These are phyloP conservation scores for Zaprionus nigranus DNA, from an alignment of 1,140 invertebrate genomes.

Conservation along the genomic window DNA sequence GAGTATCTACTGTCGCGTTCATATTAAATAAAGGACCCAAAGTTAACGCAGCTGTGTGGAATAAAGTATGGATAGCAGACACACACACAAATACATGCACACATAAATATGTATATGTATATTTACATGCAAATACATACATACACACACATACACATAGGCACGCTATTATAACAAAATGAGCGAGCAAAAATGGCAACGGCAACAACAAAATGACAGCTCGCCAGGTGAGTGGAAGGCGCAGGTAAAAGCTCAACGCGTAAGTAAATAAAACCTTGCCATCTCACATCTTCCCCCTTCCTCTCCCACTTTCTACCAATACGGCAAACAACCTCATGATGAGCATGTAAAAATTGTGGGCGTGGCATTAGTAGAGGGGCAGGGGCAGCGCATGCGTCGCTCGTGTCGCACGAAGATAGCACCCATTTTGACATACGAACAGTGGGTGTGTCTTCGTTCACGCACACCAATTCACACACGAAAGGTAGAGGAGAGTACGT, in stretches of 20 bases:
- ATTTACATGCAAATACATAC: slow-evolving; percentile 5
- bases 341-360: slow-evolving; percentile 52
- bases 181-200: slow-evolving; percentile 68
- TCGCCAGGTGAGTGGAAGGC: slow-evolving; percentile 62
- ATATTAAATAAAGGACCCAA: slow-evolving; percentile 66
- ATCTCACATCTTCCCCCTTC: not conserved
- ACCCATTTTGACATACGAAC: slow-evolving; percentile 66
- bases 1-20: not conserved
- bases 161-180: slow-evolving; percentile 64
- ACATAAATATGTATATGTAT: not conserved
- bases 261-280: slow-evolving; percentile 66
- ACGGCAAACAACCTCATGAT: slow-evolving; percentile 53
- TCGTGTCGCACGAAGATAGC: slow-evolving; percentile 26
- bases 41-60: slow-evolving; percentile 21
- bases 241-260: slow-evolving; percentile 72
- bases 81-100: slow-evolving; percentile 7
- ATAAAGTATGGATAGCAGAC: slow-evolving; percentile 12
- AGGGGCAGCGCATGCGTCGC: slow-evolving; percentile 66
- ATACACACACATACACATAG: not conserved
- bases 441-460: slow-evolving; percentile 61
- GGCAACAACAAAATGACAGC: slow-evolving; percentile 74
- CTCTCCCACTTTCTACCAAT: slow-evolving; percentile 40
- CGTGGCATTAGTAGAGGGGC: slow-evolving; percentile 35
- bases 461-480: slow-evolving; percentile 13
- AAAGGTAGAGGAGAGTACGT: not conserved